These are phyloP conservation scores for Teleogryllus oceanicus DNA, from an alignment of 2,888 invertebrate species.

Conservation along the genomic window DNA sequence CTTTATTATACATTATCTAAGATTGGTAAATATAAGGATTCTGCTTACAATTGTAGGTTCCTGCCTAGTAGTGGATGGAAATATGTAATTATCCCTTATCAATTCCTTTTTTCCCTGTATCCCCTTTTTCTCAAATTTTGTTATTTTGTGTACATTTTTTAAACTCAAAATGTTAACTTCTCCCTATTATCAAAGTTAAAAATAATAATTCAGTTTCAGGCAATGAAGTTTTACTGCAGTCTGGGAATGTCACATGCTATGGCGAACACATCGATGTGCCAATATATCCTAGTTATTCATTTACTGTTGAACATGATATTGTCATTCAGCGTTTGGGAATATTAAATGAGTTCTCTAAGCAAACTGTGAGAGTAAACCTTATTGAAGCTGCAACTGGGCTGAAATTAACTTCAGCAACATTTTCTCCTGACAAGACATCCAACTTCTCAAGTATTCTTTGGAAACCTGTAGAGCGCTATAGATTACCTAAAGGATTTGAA, in stretches of 20 bases:
- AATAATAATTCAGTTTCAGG: neutral
- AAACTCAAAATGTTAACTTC: neutral
- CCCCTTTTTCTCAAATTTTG: too few relatives aligned
- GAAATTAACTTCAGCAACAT: conserved; percentile 32
- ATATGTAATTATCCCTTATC: too few relatives aligned
- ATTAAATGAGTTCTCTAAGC: conserved; percentile 24
- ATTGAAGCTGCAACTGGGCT: conserved; percentile 32
- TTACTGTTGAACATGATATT: conserved; percentile 33
- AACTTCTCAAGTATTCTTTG: conserved; percentile 18
- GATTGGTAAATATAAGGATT: too few relatives aligned
- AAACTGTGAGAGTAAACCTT: conserved; percentile 31
- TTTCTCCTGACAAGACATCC: conserved; percentile 25
- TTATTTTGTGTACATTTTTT: neutral
- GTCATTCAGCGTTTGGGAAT: conserved; percentile 31
- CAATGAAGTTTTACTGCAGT: neutral
- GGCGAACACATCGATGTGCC: conserved; percentile 23
- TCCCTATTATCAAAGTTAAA: too few relatives aligned
- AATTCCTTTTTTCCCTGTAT: too few relatives aligned
- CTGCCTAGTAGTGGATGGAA: too few relatives aligned
- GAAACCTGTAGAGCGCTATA: conserved; percentile 31
- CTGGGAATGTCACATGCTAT: neutral
- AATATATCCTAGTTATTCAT: conserved; percentile 33
- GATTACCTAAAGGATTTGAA: conserved; percentile 37
- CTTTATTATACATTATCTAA: too few relatives aligned
- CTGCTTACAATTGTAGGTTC: too few relatives aligned